Evolutionary conservation across 2,888 invertebrate genomes (phyloP).

Genomic region (Clitarchus hookeri): DNA sequence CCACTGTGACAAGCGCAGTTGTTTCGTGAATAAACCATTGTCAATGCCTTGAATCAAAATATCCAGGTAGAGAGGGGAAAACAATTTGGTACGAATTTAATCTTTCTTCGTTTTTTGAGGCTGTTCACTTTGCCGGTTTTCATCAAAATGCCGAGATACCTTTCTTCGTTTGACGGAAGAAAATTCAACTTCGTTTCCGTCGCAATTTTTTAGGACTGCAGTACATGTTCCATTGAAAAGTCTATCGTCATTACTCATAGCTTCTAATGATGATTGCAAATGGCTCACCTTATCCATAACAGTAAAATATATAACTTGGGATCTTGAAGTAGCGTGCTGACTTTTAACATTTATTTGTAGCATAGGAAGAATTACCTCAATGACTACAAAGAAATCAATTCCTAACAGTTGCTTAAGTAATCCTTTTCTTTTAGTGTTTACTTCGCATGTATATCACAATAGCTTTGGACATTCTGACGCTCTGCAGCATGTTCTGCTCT

Average conservation of each 20-base stretch:
- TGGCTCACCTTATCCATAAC: background rate
- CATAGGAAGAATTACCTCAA: background rate
- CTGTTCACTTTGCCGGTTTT: too few relatives aligned
- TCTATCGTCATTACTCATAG: background rate
- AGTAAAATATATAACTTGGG: background rate
- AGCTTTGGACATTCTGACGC: too few relatives aligned
- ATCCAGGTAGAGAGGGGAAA: too few relatives aligned
- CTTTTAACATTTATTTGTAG: background rate
- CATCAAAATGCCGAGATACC: too few relatives aligned
- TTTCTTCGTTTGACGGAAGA: background rate
- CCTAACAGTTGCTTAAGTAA: background rate
- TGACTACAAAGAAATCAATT: background rate
- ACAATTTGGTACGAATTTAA: too few relatives aligned
- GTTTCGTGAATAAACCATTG: too few relatives aligned
- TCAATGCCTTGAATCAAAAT: too few relatives aligned
- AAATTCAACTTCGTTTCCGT: background rate
- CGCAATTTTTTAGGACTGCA: background rate
- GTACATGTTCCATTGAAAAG: background rate
- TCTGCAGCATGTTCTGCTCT: too few relatives aligned
- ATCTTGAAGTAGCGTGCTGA: conserved; percentile 22
- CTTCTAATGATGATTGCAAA: background rate
- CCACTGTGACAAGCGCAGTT: too few relatives aligned
- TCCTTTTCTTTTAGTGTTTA: too few relatives aligned
- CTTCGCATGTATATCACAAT: too few relatives aligned
- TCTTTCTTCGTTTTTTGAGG: too few relatives aligned